A percentile compares a stretch with the other conserved stretches of the same genome.
phyloP scores from a whole-genome alignment of 2,113 vertebrate species.

The Eurypyga helias region DNA sequence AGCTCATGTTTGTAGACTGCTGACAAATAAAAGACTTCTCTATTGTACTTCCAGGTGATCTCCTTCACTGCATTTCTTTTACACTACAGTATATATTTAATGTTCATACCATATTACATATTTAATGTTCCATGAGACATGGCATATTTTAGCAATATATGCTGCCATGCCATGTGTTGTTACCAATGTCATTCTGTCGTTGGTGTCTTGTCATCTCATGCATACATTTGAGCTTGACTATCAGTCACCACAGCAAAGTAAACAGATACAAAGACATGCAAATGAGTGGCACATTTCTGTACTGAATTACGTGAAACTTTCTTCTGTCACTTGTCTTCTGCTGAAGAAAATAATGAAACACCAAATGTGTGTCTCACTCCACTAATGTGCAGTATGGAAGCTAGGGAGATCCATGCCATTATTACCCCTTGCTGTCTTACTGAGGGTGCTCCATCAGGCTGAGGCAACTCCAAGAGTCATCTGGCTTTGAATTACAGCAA shows the following conservation, averaged over 20 bases:
- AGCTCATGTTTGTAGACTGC: background rate
- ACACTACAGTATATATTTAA: slow-evolving; percentile 35
- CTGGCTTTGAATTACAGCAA: background rate
- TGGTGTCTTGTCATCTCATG: background rate
- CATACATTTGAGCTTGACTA: background rate
- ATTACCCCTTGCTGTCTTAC: background rate
- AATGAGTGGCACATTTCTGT: background rate
- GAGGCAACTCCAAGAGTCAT: background rate
- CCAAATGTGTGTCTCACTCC: background rate
- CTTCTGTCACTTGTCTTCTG: background rate
- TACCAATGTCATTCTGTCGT: background rate
- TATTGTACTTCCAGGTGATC: background rate
- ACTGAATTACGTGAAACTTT: background rate
- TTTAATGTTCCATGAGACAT: slow-evolving; percentile 32
- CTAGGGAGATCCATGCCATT: background rate
- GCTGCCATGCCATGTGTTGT: slow-evolving; percentile 27
- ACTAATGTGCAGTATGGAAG: background rate
- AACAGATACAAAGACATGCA: background rate
- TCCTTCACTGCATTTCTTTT: background rate
- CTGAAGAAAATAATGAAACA: background rate
- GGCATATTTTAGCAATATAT: slow-evolving; percentile 33
- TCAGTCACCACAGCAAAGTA: background rate
- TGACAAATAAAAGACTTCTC: background rate
- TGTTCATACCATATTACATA: background rate
- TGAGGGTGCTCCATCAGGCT: background rate